Evolutionary conservation across 2,113 vertebrate species (phyloP).

Genomic region (Protobothrops flavoviridis): DNA sequence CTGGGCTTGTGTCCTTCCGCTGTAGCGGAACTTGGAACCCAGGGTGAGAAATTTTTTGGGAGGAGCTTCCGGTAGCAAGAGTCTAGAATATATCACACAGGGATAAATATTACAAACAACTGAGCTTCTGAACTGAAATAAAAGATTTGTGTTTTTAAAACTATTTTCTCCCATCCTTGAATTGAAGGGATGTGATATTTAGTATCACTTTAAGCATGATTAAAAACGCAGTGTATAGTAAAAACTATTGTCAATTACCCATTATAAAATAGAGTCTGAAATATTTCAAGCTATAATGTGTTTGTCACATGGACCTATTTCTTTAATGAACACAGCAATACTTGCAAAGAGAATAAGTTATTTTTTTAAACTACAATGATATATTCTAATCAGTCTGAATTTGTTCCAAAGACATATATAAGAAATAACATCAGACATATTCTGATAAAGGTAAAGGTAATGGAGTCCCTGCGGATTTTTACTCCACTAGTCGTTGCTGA

Average conservation of each 20-base stretch:
- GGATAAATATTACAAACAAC: not conserved
- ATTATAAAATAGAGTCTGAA: not conserved
- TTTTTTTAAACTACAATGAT: not conserved
- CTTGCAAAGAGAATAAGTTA: not conserved
- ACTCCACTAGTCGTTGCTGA: not conserved
- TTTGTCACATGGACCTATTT: not conserved
- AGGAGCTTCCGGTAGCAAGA: slow-evolving; percentile 91
- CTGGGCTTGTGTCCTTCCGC: slow-evolving; percentile 92
- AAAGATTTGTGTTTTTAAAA: not conserved
- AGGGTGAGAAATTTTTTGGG: slow-evolving; percentile 94
- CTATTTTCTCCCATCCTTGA: accelerated
- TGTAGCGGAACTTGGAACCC: slow-evolving; percentile 97
- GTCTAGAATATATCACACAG: slow-evolving; percentile 66
- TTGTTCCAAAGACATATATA: not conserved
- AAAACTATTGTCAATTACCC: not conserved
- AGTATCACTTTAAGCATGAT: not conserved
- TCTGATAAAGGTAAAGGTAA: not conserved
- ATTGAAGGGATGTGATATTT: not conserved
- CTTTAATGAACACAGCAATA: not conserved
- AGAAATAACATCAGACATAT: not conserved
- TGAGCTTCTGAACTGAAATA: not conserved
- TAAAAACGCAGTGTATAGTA: not conserved
- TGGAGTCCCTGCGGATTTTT: not conserved
- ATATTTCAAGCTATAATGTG: not conserved
- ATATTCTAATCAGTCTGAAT: not conserved